A percentile compares a stretch with the other conserved stretches of the same genome.
Evolutionary conservation across 2,113 vertebrate species (phyloP).

Genomic region (Illadopsis cleaveri): DNA sequence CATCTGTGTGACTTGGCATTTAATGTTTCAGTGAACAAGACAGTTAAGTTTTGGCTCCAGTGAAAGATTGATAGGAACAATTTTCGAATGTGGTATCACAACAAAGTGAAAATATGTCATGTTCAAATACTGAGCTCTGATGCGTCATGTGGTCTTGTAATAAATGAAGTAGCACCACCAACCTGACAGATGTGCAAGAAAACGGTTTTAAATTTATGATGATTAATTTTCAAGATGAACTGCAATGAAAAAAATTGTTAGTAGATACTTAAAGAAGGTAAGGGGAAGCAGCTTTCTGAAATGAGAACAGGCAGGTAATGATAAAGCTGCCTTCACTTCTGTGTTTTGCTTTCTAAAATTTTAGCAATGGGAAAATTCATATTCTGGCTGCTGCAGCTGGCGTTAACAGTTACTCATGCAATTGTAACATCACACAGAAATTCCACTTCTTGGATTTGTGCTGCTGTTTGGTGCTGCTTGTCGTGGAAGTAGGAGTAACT

Average conservation of each 20-base stretch:
- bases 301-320: constrained; percentile 41
- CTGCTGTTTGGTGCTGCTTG: neutral
- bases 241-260: constrained; percentile 63
- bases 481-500: neutral
- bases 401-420: neutral
- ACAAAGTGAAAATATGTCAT: constrained; percentile 76
- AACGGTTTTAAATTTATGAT: constrained; percentile 74
- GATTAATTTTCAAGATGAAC: constrained; percentile 78
- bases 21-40: constrained; percentile 75
- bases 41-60: constrained; percentile 68
- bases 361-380: neutral
- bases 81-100: constrained; percentile 77
- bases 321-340: constrained; percentile 43
- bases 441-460: neutral
- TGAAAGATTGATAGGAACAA: constrained; percentile 76
- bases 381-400: neutral
- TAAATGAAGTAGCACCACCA: constrained; percentile 67
- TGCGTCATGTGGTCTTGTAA: constrained; percentile 68
- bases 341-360: neutral
- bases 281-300: constrained; percentile 21
- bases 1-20: constrained; percentile 65
- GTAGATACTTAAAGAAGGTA: constrained; percentile 61
- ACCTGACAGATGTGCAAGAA: constrained; percentile 71
- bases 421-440: neutral
- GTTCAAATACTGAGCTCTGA: constrained; percentile 73